A percentile compares a stretch with the other conserved stretches of the same genome.
phyloP scores from a whole-genome alignment of 53 echinoderm and acorn worm genomes.

The Henricia sp. region DNA sequence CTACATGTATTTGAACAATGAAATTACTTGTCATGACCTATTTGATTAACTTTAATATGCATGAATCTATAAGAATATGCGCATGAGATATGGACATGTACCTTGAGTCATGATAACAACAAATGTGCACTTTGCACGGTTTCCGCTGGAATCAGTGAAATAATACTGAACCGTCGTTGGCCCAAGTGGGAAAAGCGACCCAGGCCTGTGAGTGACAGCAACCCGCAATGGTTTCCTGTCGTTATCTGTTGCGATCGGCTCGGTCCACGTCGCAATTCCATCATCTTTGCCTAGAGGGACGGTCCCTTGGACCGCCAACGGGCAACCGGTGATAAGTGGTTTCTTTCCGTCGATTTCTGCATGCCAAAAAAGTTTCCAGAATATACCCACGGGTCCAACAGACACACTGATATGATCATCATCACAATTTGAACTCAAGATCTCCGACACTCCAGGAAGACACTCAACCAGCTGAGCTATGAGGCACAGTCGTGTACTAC shows the following conservation, averaged over 20 bases:
- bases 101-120: slow-evolving; percentile 27
- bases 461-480: too few relatives aligned
- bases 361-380: not conserved
- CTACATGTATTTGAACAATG: too few relatives aligned
- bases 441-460: too few relatives aligned
- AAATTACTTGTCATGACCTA: too few relatives aligned
- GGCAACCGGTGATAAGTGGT: slow-evolving; percentile 32
- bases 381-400: too few relatives aligned
- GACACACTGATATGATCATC: too few relatives aligned
- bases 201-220: slow-evolving; percentile 5
- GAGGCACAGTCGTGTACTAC: too few relatives aligned
- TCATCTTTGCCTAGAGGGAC: not conserved
- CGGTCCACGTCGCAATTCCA: slow-evolving; percentile 14
- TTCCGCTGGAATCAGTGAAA: slow-evolving; percentile 40
- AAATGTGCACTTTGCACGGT: slow-evolving; percentile 27
- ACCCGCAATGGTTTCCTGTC: not conserved
- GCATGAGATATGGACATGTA: too few relatives aligned
- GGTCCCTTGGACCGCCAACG: not conserved
- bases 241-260: slow-evolving; percentile 10
- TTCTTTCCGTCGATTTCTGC: slow-evolving; percentile 19
- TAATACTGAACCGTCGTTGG: slow-evolving; percentile 20
- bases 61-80: too few relatives aligned
- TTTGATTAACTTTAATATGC: too few relatives aligned
- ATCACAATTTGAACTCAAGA: too few relatives aligned
- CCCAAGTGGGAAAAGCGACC: not conserved